Percentiles rank a stretch among this genome's conserved stretches.
These are phyloP conservation scores for Pyrochroa serraticornis DNA, from an alignment of 2,888 invertebrate species.

Conservation along the genomic window DNA sequence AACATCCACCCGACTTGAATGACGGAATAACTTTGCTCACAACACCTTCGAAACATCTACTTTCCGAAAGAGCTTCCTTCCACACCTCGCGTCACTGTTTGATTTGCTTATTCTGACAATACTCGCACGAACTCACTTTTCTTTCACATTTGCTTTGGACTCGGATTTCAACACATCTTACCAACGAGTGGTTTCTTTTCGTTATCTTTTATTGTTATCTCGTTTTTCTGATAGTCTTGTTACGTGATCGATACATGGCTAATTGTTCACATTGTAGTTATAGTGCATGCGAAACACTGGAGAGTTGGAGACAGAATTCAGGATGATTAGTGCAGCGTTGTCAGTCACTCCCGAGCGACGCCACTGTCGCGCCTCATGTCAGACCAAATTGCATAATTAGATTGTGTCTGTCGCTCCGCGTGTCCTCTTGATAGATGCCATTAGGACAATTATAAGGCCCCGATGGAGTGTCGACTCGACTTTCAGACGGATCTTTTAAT, in stretches of 20 bases:
- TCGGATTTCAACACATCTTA: constrained; percentile 18
- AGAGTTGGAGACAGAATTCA: constrained; percentile 39
- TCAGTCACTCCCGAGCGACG: constrained; percentile 52
- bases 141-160: constrained; percentile 32
- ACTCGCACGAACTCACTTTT: constrained; percentile 39
- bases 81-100: constrained; percentile 45
- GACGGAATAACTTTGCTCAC: constrained; percentile 53
- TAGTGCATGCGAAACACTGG: constrained; percentile 39
- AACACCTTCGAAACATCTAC: constrained; percentile 45
- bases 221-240: neutral
- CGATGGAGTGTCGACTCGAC: constrained; percentile 25
- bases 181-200: constrained; percentile 7
- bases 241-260: constrained; percentile 36
- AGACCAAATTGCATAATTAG: constrained; percentile 56
- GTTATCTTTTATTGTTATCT: neutral
- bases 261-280: constrained; percentile 46
- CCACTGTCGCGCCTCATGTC: constrained; percentile 48
- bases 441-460: constrained; percentile 52
- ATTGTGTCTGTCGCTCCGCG: constrained; percentile 52
- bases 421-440: constrained; percentile 51
- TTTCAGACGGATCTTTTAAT: constrained; percentile 34
- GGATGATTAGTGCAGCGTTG: constrained; percentile 53
- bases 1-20: constrained; percentile 51
- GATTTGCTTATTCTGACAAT: constrained; percentile 50
- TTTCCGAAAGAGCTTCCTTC: constrained; percentile 45